Evolutionary conservation across 1,140 invertebrate genomes (phyloP), one percentile per base, ranked within the genome.

Genomic region (Drosophila insularis): DNA sequence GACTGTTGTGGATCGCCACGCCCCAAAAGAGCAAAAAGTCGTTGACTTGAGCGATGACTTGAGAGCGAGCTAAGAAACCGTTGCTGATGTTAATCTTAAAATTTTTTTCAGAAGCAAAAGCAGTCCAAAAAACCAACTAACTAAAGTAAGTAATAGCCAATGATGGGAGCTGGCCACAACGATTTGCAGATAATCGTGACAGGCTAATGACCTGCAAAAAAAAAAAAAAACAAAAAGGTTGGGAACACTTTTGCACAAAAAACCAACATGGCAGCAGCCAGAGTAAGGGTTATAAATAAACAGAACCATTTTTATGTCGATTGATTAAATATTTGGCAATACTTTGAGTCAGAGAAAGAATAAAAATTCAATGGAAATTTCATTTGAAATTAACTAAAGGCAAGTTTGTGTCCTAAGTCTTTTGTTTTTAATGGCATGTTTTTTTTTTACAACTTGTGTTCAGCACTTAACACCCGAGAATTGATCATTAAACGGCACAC

Each of bases 401-500:
- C 80, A 71, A 78, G 80, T 82, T 82, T 53, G 80, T 75, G 67
- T 78, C 40, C 80, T 82, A 82, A 82, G 80, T 82, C 80, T 82
- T 82, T 82, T 75, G 80, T 78, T 81, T 81, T n/a, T 63, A 64
- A 43, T 31, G 56, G 68, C 39, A 7, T 27, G 27, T 27, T 13
- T 66, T 67, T 84, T 11, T 67, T 64, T 84, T 70, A 81, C 59
- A 81, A 10, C 14, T 19, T 31, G 4, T 39, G 46, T 32, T 17
- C 19, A 43, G 35, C 82, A 68, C 64, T 86, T 86, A 81, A 78
- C 78, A 81, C 71, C 78, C 70, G 55, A 17, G 59, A 78, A 85
- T 27, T 56, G 46, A 63, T 54, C 50, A 69, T 62, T 60, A 70
- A 74, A 85, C 56, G 63, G 73, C 80, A 72, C 68, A 71, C 74